Evolutionary conservation across 2,113 vertebrate species (phyloP).

Genomic region (Forbesichthys papilliferus): DNA sequence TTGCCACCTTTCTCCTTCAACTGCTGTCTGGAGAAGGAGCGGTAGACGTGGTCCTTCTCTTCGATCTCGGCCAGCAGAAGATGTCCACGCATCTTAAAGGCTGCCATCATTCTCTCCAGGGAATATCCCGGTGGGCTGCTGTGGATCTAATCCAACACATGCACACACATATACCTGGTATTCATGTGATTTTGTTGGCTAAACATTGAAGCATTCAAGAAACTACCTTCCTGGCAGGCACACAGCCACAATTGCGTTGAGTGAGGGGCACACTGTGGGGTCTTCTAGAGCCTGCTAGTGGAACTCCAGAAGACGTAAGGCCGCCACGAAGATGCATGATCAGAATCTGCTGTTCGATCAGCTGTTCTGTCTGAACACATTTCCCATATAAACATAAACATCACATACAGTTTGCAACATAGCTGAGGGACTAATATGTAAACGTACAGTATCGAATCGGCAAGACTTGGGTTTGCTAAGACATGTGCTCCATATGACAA

Average conservation of each 20-base stretch:
- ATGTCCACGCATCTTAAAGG: slow-evolving; percentile 82
- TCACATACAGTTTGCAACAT: background rate
- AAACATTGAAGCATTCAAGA: background rate
- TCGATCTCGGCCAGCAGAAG: slow-evolving; percentile 83
- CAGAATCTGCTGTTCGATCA: slow-evolving; percentile 86
- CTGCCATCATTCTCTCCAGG: slow-evolving; percentile 81
- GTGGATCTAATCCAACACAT: slow-evolving; percentile 70
- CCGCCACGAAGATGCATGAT: slow-evolving; percentile 79
- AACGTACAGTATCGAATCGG: background rate
- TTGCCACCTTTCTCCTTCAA: slow-evolving; percentile 56
- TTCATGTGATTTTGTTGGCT: too few relatives aligned
- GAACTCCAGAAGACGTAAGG: slow-evolving; percentile 59
- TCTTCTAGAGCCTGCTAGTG: too few relatives aligned
- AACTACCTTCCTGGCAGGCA: slow-evolving; percentile 76
- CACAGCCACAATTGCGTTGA: slow-evolving; percentile 36
- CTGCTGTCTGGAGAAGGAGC: slow-evolving; percentile 72
- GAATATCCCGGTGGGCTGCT: slow-evolving; percentile 77
- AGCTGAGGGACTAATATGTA: background rate
- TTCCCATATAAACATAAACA: background rate
- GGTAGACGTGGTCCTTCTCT: slow-evolving; percentile 84
- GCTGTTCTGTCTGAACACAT: slow-evolving; percentile 81
- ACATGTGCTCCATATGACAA: background rate
- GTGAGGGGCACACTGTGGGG: slow-evolving; percentile 79
- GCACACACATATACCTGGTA: background rate
- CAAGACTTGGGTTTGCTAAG: too few relatives aligned